A percentile compares a stretch with the other conserved stretches of the same genome.
These are phyloP conservation scores for Liparis tanakae DNA, from an alignment of 2,797 vertebrate species.

Conservation along the genomic window DNA sequence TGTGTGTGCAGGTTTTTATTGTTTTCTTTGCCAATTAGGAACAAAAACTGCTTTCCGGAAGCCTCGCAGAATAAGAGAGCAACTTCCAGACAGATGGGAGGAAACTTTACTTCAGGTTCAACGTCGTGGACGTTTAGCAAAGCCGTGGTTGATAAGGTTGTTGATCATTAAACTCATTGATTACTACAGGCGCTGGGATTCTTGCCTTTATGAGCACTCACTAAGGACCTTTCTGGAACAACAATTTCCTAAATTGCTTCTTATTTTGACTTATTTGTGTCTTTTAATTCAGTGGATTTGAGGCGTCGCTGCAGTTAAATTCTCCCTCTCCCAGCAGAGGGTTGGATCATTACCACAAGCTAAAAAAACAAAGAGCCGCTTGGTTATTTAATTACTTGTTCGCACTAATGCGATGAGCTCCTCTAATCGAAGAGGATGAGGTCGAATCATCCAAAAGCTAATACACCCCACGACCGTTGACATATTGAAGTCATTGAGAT, in stretches of 20 bases:
- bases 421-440: slow-evolving; percentile 3
- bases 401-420: slow-evolving; percentile 1
- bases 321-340: slow-evolving; percentile 21
- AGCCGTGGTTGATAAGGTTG: slow-evolving; percentile 5
- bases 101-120: neutral
- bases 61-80: neutral
- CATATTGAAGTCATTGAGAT: slow-evolving; percentile 7
- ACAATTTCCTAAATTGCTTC: neutral
- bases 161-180: slow-evolving; percentile 1
- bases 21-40: neutral
- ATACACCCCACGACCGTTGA: neutral
- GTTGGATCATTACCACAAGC: neutral
- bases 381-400: slow-evolving; percentile 30
- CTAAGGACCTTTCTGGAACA: neutral
- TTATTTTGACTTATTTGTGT: neutral
- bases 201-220: neutral
- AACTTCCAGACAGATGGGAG: neutral
- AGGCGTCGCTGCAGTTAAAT: neutral
- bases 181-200: slow-evolving; percentile 4
- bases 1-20: neutral
- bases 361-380: neutral
- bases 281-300: neutral
- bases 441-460: slow-evolving; percentile 3
- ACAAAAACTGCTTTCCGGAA: neutral
- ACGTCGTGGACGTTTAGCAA: neutral